phyloP scores from a whole-genome alignment of 1,140 invertebrate genomes.

The Heliconius eleuchia region DNA sequence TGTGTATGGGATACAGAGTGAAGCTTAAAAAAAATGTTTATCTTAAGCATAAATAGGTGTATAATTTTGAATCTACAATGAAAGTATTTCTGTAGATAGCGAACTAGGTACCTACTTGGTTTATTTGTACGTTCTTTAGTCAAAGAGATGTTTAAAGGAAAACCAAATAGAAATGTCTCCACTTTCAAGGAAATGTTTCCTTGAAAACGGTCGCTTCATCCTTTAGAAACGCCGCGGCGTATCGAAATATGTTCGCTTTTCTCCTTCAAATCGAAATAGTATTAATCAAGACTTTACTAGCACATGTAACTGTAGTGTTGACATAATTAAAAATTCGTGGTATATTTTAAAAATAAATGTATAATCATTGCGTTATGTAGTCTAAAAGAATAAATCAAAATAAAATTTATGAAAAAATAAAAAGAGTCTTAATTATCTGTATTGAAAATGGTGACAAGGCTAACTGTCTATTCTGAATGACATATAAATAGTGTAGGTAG shows the following conservation, averaged over 20 bases:
- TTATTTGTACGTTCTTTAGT: conserved; percentile 48
- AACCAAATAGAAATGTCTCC: conserved; percentile 73
- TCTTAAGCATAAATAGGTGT: neutral
- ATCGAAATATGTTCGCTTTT: conserved; percentile 52
- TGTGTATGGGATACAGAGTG: no score
- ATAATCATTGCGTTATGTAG: no score
- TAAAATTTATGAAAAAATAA: no score
- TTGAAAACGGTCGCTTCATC: conserved; percentile 45
- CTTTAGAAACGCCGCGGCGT: conserved; percentile 51
- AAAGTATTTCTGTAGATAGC: conserved; percentile 35
- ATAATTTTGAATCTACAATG: conserved; percentile 21
- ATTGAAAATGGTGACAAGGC: neutral
- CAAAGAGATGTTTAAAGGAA: conserved; percentile 62
- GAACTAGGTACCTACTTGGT: conserved; percentile 29
- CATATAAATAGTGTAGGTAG: conserved; percentile 1
- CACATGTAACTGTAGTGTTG: neutral
- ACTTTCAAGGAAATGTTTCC: conserved; percentile 60
- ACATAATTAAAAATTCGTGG: neutral
- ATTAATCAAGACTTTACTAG: conserved; percentile 3
- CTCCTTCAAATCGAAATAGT: conserved; percentile 27
- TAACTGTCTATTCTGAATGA: neutral
- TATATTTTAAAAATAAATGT: neutral
- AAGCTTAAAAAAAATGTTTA: no score
- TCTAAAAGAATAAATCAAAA: no score
- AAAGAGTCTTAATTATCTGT: neutral